phyloP scores from a whole-genome alignment of 2,797 vertebrate species.

The Pelodytes ibericus region DNA sequence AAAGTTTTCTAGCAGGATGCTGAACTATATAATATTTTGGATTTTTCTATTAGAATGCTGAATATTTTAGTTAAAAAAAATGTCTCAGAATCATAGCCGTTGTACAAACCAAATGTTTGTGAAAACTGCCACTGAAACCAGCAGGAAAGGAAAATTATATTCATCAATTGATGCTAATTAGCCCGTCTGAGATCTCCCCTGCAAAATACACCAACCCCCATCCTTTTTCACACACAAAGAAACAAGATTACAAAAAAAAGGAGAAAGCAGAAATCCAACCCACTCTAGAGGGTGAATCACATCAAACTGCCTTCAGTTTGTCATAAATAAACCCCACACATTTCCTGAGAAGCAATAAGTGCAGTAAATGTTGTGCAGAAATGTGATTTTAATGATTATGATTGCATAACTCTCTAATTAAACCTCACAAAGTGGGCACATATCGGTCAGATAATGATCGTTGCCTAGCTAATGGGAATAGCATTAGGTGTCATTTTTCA shows the following conservation, averaged over 20 bases:
- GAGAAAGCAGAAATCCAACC: slow-evolving; percentile 45
- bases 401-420: slow-evolving; percentile 53
- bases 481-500: slow-evolving; percentile 43
- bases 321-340: slow-evolving; percentile 44
- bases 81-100: slow-evolving; percentile 32
- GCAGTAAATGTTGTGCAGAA: slow-evolving; percentile 42
- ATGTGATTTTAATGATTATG: slow-evolving; percentile 47
- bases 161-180: slow-evolving; percentile 57
- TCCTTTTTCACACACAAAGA: slow-evolving; percentile 52
- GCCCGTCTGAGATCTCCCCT: slow-evolving; percentile 49
- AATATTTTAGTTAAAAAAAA: background rate
- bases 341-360: slow-evolving; percentile 40
- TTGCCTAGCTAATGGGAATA: slow-evolving; percentile 38
- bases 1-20: background rate
- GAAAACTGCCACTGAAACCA: slow-evolving; percentile 45
- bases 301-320: slow-evolving; percentile 47
- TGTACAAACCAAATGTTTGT: slow-evolving; percentile 42
- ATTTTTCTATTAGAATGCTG: background rate
- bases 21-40: slow-evolving; percentile 6
- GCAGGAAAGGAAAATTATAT: slow-evolving; percentile 55
- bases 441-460: slow-evolving; percentile 45
- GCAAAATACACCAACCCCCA: slow-evolving; percentile 52
- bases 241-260: slow-evolving; percentile 53
- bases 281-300: slow-evolving; percentile 52
- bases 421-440: slow-evolving; percentile 28